Evolutionary conservation across 2,113 vertebrate genomes (phyloP), one percentile per base, ranked within the genome.

Genomic region (Gobius niger): DNA sequence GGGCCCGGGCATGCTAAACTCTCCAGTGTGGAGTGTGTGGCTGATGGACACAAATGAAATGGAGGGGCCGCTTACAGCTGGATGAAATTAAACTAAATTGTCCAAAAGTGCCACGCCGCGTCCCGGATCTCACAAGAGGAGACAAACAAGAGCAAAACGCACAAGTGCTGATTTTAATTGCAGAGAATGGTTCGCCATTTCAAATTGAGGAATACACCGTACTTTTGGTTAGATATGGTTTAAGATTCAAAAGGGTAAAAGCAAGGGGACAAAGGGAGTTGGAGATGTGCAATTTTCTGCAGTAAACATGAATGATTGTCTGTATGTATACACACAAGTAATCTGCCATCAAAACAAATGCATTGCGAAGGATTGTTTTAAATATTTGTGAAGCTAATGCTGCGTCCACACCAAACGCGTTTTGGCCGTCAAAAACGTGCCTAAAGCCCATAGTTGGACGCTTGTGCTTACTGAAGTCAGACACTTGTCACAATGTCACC

Each of bases 1-100:
- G 49, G 49, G 24, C 24, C 18, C 18, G 49, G 9, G 68, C 52
- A 69, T 51, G 67, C 34, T 56, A 52, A 66, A 80, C 56, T 63
- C 61, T 78, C 62, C 52, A 16, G 69, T 18, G 65, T 73, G 12
- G 41, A 81, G 75, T 70, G 72, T 10, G 59, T 50, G 62, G 80
- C 60, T 82, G 76, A 89, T 77, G 76, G 80, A 75, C 68, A 63
- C 52, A 75, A 59, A 74, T 72, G 51, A 60, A 65, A 53, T 47
- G 19, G 53, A 75, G 18, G 67, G 70, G 65, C 63, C 54, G 57
- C 52, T 70, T 7, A 47, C 76, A 84, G 75, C 75, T 78, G 78
- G 53, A 63, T 63, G 54, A 44, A 73, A 83, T 67, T 62, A 62
- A 72, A 76, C 19, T 47, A 66, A 68, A 81, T 18, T 72, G 80